Conservation (phyloP, 1,140 invertebrate species). For the Agrypnia vestita region DNA sequence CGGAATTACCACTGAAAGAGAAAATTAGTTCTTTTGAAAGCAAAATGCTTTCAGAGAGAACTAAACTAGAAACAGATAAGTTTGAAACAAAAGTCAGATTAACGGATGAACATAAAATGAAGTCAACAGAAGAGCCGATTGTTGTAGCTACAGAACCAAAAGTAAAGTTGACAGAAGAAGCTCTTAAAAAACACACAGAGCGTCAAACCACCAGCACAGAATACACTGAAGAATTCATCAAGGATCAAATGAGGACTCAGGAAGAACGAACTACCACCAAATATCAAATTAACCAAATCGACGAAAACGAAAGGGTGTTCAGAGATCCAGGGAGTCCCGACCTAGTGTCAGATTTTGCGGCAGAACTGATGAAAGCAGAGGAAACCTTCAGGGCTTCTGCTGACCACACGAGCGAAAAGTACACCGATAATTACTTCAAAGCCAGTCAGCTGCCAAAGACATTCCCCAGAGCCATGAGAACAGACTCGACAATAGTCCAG, state of each 20-base stretch:
- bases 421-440: conserved; percentile 71
- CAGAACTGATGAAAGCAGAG: conserved; percentile 63
- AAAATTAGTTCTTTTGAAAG: conserved; percentile 71
- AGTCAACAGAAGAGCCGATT: not conserved
- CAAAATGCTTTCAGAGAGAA: conserved; percentile 68
- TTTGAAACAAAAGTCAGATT: conserved; percentile 66
- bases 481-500: conserved; percentile 72
- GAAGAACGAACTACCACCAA: conserved; percentile 42
- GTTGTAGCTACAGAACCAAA: conserved; percentile 57
- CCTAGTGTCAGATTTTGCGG: conserved; percentile 55
- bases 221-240: conserved; percentile 72
- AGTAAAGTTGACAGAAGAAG: conserved; percentile 72
- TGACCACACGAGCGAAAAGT: conserved; percentile 71
- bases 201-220: conserved; percentile 70
- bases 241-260: conserved; percentile 65
- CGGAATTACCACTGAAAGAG: conserved; percentile 69
- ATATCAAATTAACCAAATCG: conserved; percentile 27
- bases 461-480: conserved; percentile 68
- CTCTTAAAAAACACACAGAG: conserved; percentile 70
- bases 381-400: conserved; percentile 67
- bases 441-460: conserved; percentile 63
- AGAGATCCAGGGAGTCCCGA: conserved; percentile 56
- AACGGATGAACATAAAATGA: conserved; percentile 57
- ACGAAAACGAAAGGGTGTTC: conserved; percentile 31
- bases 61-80: conserved; percentile 65